These are phyloP conservation scores for Phocoena phocoena DNA, from an alignment of 2,113 vertebrate species.

Conservation along the genomic window DNA sequence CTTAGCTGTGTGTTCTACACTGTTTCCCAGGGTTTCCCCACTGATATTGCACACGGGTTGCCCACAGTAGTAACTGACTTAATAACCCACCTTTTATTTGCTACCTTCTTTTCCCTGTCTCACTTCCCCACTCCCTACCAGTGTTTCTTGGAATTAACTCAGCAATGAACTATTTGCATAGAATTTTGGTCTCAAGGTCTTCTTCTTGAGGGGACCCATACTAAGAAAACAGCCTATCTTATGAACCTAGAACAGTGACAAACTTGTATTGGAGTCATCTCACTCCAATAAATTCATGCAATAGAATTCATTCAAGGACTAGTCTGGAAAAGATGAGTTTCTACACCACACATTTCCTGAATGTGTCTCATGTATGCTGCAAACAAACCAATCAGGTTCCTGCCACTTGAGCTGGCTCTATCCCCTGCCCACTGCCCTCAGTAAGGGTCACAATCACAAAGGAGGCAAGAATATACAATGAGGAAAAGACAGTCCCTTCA, in stretches of 20 bases:
- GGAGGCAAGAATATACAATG: not conserved
- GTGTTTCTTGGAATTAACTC: not conserved
- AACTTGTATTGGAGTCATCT: not conserved
- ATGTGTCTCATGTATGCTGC: not conserved
- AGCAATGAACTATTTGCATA: not conserved
- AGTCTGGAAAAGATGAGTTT: not conserved
- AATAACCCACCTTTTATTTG: not conserved
- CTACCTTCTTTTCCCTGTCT: not conserved
- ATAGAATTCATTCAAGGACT: not conserved
- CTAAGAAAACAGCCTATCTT: not conserved
- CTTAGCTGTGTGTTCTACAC: not conserved
- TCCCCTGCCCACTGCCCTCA: not conserved
- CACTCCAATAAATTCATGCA: not conserved
- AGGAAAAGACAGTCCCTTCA: not conserved
- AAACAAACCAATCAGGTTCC: not conserved
- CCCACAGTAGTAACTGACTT: not conserved
- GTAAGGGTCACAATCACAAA: not conserved
- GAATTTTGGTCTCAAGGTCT: not conserved
- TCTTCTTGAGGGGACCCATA: not conserved
- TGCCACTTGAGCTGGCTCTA: not conserved
- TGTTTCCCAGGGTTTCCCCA: not conserved
- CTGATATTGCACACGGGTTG: not conserved
- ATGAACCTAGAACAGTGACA: not conserved
- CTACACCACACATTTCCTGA: not conserved
- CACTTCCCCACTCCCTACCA: not conserved